Evolutionary conservation across 2,797 vertebrate species (phyloP).

Genomic region (Pseudochirops corinnae): DNA sequence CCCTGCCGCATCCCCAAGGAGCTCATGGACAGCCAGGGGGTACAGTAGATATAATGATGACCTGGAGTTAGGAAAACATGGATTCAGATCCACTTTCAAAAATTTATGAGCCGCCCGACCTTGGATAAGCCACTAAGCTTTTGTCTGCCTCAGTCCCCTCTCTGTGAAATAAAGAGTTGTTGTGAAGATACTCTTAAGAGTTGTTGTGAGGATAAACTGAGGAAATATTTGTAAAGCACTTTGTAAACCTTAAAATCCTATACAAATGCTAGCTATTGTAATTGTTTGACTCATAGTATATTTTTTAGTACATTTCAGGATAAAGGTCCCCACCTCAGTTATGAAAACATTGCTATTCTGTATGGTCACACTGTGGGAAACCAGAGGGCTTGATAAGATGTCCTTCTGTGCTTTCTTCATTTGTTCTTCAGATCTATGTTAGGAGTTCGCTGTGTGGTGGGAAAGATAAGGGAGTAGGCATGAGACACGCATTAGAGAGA

Average conservation of each 20-base stretch:
- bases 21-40: neutral
- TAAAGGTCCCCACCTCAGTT: neutral
- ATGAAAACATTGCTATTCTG: neutral
- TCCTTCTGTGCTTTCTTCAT: neutral
- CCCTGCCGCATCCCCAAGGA: neutral
- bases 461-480: slow-evolving; percentile 15
- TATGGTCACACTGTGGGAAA: neutral
- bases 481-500: neutral
- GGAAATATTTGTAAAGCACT: neutral
- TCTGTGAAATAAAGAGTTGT: neutral
- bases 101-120: neutral
- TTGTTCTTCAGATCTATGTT: neutral
- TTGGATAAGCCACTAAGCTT: neutral
- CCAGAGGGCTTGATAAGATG: neutral
- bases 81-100: neutral
- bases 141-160: neutral
- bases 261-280: neutral
- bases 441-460: neutral
- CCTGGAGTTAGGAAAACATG: neutral
- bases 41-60: neutral
- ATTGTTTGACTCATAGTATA: slow-evolving; percentile 12
- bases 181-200: neutral
- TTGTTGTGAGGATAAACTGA: neutral
- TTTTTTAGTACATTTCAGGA: neutral
- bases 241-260: neutral